Base-by-base conservation (phyloP, 2,113 vertebrate genomes). In the Stegastes partitus region DNA sequence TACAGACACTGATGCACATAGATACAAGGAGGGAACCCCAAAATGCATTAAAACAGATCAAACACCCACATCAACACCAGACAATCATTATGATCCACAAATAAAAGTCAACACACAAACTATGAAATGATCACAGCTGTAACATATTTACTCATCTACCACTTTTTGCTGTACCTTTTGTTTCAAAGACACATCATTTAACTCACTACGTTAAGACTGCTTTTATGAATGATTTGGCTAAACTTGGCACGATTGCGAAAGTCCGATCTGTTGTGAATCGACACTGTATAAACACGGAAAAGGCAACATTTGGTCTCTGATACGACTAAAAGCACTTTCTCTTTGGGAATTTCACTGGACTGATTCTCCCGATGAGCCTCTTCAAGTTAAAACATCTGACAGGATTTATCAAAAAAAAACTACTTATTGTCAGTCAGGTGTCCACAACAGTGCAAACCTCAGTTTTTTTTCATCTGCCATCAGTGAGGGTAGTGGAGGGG, bases 291-390 rank as follows among this genome's bases (percentile, higher is more conserved):
- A 59, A 73, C 44, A 73, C 18, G 73, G 18, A 64, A 82, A 71
- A 85, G 78, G 76, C 66, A 86, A 75, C 50, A 72, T 90, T 92
- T 92, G 87, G 91, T 93, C 89, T 92, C 57, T 25, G 21, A 47
- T 49, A 44, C 56, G 14, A 57, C 18, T 76, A 58, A 51, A 77
- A 57, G 21, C 15, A 12, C 67, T 23, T 79, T 65, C 11, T 37
- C 34, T 76, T 66, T 66, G 58, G 59, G 55, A 25, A 39, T 22
- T 65, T 75, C 50, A 58, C 14, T 39, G 57, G 39, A 65, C 73
- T 11, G 42, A 79, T 62, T 59, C 28, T 75, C 74, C 67, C 18
- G 3, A 61, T 78, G 7, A 16, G 59, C 66, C 56, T 79, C 55
- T 86, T 85, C 42, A 74, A 19, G 39, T 42, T 11, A 28, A 26